A percentile compares a stretch with the other conserved stretches of the same genome.
These are phyloP conservation scores for Caretta caretta DNA, from an alignment of 2,113 vertebrate species.

Conservation along the genomic window DNA sequence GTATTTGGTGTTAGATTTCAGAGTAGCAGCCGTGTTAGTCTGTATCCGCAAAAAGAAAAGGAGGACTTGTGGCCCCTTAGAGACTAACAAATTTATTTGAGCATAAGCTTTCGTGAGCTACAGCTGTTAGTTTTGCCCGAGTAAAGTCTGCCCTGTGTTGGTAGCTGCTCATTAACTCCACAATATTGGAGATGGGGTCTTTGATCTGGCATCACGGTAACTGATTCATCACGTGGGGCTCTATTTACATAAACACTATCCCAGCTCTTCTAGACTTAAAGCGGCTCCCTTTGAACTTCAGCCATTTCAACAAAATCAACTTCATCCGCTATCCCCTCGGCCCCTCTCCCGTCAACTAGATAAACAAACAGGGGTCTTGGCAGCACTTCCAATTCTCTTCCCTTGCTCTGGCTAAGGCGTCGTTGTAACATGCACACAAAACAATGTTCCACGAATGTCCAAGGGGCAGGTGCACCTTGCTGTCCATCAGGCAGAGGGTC, in stretches of 20 bases:
- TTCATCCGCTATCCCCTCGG: neutral
- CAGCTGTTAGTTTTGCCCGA: neutral
- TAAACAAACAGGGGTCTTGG: neutral
- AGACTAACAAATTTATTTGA: too few species aligned
- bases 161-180: neutral
- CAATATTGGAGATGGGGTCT: neutral
- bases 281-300: neutral
- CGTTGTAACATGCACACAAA: neutral
- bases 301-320: neutral
- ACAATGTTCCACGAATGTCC: neutral
- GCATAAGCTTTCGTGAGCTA: too few species aligned
- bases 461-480: neutral
- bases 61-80: too few species aligned
- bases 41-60: too few species aligned
- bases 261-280: neutral
- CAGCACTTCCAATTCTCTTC: neutral
- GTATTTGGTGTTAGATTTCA: too few species aligned
- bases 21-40: too few species aligned
- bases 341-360: neutral
- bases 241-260: neutral
- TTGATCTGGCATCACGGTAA: neutral
- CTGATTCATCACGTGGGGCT: neutral
- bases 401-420: neutral
- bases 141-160: neutral
- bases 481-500: neutral